phyloP scores from a whole-genome alignment of 2,113 vertebrate species.

The Parus major region DNA sequence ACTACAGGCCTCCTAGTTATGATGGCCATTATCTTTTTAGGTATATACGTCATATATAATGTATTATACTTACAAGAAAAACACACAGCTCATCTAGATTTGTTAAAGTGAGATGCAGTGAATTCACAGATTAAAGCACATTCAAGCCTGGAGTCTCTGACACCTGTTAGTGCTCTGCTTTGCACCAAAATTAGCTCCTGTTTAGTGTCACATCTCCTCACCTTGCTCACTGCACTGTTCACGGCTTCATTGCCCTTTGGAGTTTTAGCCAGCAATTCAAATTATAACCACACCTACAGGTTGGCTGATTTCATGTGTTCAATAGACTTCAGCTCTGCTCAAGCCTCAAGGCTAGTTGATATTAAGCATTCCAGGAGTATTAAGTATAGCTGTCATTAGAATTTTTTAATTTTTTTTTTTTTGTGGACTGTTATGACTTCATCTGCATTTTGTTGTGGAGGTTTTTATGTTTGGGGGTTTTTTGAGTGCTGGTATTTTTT shows the following conservation, averaged over 20 bases:
- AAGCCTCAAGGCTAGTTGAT: neutral
- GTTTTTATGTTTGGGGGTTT: neutral
- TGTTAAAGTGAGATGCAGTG: neutral
- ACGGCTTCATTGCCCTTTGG: neutral
- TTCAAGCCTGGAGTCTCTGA: neutral
- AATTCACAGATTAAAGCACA: neutral
- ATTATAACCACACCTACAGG: neutral
- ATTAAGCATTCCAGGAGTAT: neutral
- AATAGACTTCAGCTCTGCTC: neutral
- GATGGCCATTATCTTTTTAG: neutral
- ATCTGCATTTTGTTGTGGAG: neutral
- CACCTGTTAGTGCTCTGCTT: neutral
- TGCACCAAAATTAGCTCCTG: neutral
- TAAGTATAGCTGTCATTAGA: neutral
- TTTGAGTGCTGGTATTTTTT: neutral
- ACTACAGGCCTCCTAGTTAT: neutral
- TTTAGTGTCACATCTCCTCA: neutral
- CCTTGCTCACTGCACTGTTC: neutral
- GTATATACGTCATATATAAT: neutral
- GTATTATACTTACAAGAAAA: neutral
- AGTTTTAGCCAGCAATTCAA: neutral
- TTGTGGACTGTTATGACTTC: neutral
- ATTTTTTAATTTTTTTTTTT: neutral
- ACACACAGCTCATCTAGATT: neutral
- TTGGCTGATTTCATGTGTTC: neutral